Conservation (phyloP, 2,113 vertebrate genomes). For the Phodopus roborovskii region DNA sequence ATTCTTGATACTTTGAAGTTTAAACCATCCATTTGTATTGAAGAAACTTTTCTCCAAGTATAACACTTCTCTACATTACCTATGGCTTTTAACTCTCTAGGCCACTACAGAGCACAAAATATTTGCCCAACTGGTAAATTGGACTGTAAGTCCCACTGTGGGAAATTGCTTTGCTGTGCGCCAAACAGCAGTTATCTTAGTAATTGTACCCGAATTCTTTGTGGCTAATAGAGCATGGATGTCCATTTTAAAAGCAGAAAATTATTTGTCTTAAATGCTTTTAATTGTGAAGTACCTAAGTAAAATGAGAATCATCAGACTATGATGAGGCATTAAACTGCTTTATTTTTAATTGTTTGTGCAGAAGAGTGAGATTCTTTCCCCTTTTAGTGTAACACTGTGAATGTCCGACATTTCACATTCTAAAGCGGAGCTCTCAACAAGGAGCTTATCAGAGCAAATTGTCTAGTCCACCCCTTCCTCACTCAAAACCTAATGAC, state of each 20-base stretch:
- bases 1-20: conserved; percentile 70
- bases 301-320: conserved; percentile 38
- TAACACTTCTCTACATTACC: conserved; percentile 86
- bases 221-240: conserved; percentile 87
- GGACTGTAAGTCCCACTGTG: conserved; percentile 91
- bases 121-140: conserved; percentile 93
- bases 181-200: conserved; percentile 91
- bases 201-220: conserved; percentile 91
- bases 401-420: conserved; percentile 87
- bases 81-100: conserved; percentile 90
- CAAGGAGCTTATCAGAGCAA: conserved; percentile 93
- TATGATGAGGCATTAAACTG: conserved; percentile 65
- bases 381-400: conserved; percentile 79
- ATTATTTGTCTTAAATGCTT: conserved; percentile 83
- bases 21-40: conserved; percentile 82
- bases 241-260: conserved; percentile 83
- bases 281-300: conserved; percentile 80
- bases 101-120: conserved; percentile 89
- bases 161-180: conserved; percentile 92
- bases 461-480: conserved; percentile 92
- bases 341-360: conserved; percentile 85
- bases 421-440: conserved; percentile 90
- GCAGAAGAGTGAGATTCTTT: conserved; percentile 60
- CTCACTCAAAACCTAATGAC: conserved; percentile 94
- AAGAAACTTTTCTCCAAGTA: conserved; percentile 87